Base-by-base conservation (phyloP, 2,888 invertebrate species). In the Chloroclysta siterata region DNA sequence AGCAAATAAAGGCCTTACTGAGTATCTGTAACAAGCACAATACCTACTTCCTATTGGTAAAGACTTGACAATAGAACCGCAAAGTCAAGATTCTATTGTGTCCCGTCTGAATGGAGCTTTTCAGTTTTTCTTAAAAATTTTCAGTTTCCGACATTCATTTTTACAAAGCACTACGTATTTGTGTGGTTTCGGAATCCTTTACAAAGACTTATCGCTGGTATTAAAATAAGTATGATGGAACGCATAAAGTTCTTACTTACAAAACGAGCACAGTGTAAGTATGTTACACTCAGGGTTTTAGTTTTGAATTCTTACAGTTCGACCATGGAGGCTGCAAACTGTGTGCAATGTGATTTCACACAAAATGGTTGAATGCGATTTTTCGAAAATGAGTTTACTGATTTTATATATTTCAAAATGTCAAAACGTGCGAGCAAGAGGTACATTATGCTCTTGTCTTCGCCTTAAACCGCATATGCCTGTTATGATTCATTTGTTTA, bases 61-160 rank as follows among this genome's bases (percentile, higher is more conserved):
- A 52, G 41, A 50, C 51, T 52, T 50, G 44, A 62, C 57, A 62
- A 57, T 28, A 15, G 42, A 36, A 42, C 33, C 15, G 53, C 57
- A 42, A 55, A 56, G 64, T 56, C 64, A 59, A 54, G 48, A 55
- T 22, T 44, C 65, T 29, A 65, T 65, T 65, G 65, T 64, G 29
- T 10, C 15, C 22, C 39, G 54, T 39, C n/a, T 60, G 52, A 60
- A 60, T 53, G 36, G 42, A 50, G 42, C n/a, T 60, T 53, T 53
- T 60, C 29, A 48, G 33, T 50, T 54, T 60, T 50, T 36, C 53
- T 60, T 52, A n/a, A 44, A 59, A 53, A 60, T 59, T 64, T 64
- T 59, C 52, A 64, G 55, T 57, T 22, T 41, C 48, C 51, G 51
- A 47, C 59, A 59, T 65, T 57, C 36, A 3, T 47, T 48, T 22